A percentile compares a stretch with the other conserved stretches of the same genome.
Conservation (phyloP, 2,888 invertebrate genomes). For the Neocrepidodera transversa region DNA sequence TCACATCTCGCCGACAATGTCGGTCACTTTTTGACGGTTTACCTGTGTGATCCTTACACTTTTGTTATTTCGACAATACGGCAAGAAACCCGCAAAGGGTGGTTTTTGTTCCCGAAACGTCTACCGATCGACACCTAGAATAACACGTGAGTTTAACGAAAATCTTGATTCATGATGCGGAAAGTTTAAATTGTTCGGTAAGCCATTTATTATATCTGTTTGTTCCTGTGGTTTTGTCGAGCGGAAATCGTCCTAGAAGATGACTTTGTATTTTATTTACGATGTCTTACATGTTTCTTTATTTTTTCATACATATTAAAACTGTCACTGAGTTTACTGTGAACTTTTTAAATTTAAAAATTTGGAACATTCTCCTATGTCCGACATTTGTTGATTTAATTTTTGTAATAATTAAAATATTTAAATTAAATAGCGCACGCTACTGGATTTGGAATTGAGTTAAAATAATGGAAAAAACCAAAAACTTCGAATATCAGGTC, state of each 20-base stretch:
- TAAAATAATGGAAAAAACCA: no score
- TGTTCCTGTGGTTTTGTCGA: slow-evolving; percentile 5
- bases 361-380: no score
- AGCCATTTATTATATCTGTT: slow-evolving; percentile 3
- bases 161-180: slow-evolving; percentile 49
- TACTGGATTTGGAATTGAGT: no score
- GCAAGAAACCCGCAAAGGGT: slow-evolving; percentile 40
- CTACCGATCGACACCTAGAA: slow-evolving; percentile 48
- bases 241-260: slow-evolving; percentile 9
- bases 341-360: no score
- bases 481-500: no score
- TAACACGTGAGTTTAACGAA: slow-evolving; percentile 44
- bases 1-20: slow-evolving; percentile 4
- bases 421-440: no score
- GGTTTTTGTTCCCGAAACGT: slow-evolving; percentile 49
- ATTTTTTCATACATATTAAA: no score
- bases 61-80: slow-evolving; percentile 19
- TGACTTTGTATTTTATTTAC: not conserved
- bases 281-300: not conserved
- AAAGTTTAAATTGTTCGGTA: slow-evolving; percentile 42
- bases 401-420: no score
- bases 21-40: slow-evolving; percentile 11
- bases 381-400: no score
- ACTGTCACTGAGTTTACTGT: no score
- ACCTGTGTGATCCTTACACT: slow-evolving; percentile 9